phyloP scores from a whole-genome alignment of 2,797 vertebrate species.

The Spea hammondii region DNA sequence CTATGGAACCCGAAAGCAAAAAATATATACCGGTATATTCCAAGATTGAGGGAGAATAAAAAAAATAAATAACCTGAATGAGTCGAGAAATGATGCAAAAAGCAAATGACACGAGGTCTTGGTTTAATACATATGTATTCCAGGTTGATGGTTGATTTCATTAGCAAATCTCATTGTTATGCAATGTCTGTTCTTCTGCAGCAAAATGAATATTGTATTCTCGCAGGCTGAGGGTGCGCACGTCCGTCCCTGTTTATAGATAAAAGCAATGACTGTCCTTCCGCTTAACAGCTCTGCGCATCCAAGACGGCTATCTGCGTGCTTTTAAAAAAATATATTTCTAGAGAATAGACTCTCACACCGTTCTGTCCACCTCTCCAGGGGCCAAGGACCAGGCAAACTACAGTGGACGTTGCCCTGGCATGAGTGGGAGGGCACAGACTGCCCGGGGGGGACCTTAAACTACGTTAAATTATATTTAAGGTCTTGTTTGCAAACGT shows the following conservation, averaged over 20 bases:
- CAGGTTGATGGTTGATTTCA: conserved; percentile 99
- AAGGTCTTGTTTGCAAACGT: too few relatives aligned
- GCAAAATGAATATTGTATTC: conserved; percentile 99
- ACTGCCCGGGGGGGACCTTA: too few relatives aligned
- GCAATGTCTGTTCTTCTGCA: conserved; percentile 99
- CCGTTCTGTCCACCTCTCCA: neutral
- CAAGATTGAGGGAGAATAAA: conserved; percentile 57
- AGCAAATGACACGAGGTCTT: conserved; percentile 85
- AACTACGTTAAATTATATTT: too few relatives aligned
- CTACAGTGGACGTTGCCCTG: neutral
- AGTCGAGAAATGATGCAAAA: conserved; percentile 82
- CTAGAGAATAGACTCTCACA: too few relatives aligned
- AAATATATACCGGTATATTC: conserved; percentile 52
- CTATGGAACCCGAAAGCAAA: conserved; percentile 60
- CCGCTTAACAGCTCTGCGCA: conserved; percentile 55
- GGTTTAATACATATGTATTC: conserved; percentile 98
- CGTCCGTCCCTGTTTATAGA: conserved; percentile 59
- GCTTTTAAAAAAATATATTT: conserved; percentile 24
- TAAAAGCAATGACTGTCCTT: conserved; percentile 56
- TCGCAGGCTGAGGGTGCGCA: conserved; percentile 69
- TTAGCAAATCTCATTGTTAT: conserved; percentile 99
- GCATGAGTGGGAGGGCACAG: too few relatives aligned
- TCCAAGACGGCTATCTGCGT: conserved; percentile 40
- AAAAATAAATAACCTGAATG: conserved; percentile 63
- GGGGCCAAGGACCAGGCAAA: neutral